Base-by-base conservation (phyloP, 2,888 invertebrate species). In the Heliconius aoede region DNA sequence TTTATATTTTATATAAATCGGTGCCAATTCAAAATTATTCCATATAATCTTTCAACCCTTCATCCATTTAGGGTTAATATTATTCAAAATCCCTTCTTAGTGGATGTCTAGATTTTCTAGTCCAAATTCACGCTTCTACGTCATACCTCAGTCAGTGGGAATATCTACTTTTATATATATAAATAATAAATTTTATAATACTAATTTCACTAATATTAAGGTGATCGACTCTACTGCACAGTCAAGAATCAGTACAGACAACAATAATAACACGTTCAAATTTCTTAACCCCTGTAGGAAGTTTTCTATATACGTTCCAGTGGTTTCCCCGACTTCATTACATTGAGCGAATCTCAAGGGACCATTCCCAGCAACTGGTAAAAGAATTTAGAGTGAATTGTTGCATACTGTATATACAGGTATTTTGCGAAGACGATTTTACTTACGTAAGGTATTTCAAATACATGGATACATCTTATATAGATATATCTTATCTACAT, bases 271-370 rank as follows among this genome's bases (percentile, higher is more conserved):
- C 36, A 26, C 36, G 36, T 30, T 24, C 13, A 26, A 64, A 58
- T 76, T 58, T 71, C 69, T 73, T 55, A 69, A 73, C 64, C 61
- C 28, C 60, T 36, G 28, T 71, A 71, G 61, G 69, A 78, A 67
- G 24, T 73, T 73, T 60, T 24, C 69, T 46, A 60, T 40, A 72
- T 73, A 61, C 60, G 51, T 62, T 28, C 62, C 60, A 73, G 62
- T 78, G 64, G 24, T 69, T 64, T 69, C 32, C 65, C 65, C 68
- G 62, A 51, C 67, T 68, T 73, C 73, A 78, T 78, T 73, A 72
- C 76, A 46, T 73, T 30, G 55, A 30, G 36, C 55, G 36, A 36
- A 64, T 36, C 72, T 51, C 77, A 21, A 30, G 64, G 69, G 77
- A 7, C 32, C 58, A 74, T 64, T 77, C 71, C 62, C 24, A 62